Conservation (phyloP, 2,888 invertebrate genomes). For the Buathra laborator region DNA sequence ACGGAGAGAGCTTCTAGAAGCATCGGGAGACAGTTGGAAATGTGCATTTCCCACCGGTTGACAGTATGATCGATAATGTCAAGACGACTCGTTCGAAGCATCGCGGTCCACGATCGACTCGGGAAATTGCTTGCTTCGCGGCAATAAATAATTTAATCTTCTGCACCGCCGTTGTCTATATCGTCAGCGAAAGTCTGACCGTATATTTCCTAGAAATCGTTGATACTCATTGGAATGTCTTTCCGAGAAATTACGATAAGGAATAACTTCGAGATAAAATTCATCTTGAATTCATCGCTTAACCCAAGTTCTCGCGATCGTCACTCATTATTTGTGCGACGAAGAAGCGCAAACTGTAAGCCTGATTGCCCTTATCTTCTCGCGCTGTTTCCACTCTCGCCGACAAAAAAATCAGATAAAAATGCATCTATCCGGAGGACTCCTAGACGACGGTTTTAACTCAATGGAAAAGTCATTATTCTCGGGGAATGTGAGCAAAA, state of each 20-base stretch:
- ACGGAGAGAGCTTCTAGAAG: neutral
- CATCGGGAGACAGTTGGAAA: conserved; percentile 14
- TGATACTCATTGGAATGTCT: neutral
- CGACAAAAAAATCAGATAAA: conserved; percentile 20
- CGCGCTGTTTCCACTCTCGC: neutral
- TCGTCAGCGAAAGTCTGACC: conserved; percentile 12
- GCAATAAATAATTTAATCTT: conserved; percentile 57
- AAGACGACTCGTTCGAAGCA: neutral
- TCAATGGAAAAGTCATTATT: conserved; percentile 59
- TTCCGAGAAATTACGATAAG: neutral
- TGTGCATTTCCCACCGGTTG: conserved; percentile 34
- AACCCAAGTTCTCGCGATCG: conserved; percentile 8
- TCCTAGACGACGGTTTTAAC: conserved; percentile 42
- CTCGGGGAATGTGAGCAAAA: conserved; percentile 27
- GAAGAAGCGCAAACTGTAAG: neutral
- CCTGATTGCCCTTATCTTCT: conserved; percentile 40
- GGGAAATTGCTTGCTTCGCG: conserved; percentile 50
- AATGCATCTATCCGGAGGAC: conserved; percentile 30
- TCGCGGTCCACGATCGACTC: neutral
- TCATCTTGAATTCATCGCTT: neutral
- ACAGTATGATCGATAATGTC: conserved; percentile 61
- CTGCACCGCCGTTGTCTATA: conserved; percentile 17
- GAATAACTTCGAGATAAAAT: neutral
- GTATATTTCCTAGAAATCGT: neutral
- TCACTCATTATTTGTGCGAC: conserved; percentile 3